phyloP scores from a whole-genome alignment of 2,888 invertebrate species.

The Ectobius pallidus region DNA sequence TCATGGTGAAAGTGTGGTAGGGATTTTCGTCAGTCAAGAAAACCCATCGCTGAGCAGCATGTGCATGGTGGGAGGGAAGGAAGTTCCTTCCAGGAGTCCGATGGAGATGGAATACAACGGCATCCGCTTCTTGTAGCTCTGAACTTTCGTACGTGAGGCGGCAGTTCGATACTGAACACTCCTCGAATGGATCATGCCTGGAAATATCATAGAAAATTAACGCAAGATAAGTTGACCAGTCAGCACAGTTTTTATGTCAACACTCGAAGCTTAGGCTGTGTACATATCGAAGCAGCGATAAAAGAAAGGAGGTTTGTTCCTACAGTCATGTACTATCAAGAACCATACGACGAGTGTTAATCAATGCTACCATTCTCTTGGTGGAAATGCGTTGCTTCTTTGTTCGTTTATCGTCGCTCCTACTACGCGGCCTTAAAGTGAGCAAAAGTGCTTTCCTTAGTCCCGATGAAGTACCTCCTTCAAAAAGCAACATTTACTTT shows the following conservation, averaged over 20 bases:
- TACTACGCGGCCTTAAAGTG: neutral
- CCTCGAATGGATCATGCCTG: constrained; percentile 61
- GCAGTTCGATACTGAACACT: constrained; percentile 69
- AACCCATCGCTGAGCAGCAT: constrained; percentile 62
- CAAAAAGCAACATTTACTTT: no score
- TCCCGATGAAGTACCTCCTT: no score
- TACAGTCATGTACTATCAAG: no score
- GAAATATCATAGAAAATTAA: constrained; percentile 43
- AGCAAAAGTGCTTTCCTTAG: neutral
- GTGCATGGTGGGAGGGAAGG: constrained; percentile 57
- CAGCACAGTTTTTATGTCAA: neutral
- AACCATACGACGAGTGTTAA: no score
- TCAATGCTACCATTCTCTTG: no score
- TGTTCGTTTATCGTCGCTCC: no score
- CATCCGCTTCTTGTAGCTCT: constrained; percentile 62
- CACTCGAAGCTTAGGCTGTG: no score
- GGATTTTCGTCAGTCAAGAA: constrained; percentile 75
- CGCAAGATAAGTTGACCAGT: neutral
- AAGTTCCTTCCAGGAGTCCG: constrained; percentile 56
- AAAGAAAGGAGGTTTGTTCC: no score
- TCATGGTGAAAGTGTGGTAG: constrained; percentile 60
- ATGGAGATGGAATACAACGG: constrained; percentile 68
- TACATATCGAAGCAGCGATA: neutral
- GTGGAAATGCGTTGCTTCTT: neutral
- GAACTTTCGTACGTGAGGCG: constrained; percentile 61